Percentiles rank a stretch among this genome's conserved stretches.
Conservation (phyloP, 2,797 vertebrate genomes). For the Anolis apletophallus region DNA sequence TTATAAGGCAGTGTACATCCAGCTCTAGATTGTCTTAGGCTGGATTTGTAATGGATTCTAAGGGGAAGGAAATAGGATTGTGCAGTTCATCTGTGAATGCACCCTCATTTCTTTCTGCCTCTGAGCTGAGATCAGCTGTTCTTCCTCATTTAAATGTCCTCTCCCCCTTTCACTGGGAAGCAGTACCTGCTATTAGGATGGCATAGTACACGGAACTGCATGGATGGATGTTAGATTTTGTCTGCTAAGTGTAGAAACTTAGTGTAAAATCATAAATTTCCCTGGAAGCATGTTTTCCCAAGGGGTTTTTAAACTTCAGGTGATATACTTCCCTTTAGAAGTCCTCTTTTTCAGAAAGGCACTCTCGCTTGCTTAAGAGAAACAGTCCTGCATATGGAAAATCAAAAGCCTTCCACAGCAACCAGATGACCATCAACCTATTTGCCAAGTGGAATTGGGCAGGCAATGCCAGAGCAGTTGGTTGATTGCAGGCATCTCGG, state of each 20-base stretch:
- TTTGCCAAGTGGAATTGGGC: constrained; percentile 36
- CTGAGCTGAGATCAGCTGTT: too few species aligned
- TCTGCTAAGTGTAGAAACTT: too few species aligned
- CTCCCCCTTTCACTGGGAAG: too few species aligned
- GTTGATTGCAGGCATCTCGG: constrained; percentile 49
- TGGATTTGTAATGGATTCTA: too few species aligned
- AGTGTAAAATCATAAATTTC: neutral
- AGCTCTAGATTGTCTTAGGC: too few species aligned
- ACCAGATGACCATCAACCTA: neutral
- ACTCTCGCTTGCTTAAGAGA: neutral
- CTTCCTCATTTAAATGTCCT: too few species aligned
- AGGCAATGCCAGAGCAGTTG: constrained; percentile 41
- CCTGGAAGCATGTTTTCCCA: neutral
- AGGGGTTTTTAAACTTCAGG: neutral
- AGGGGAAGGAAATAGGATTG: too few species aligned
- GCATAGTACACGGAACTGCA: neutral
- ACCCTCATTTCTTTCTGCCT: too few species aligned
- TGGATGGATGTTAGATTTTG: neutral
- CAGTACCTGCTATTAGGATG: too few species aligned
- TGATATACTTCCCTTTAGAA: neutral
- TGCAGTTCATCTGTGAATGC: too few species aligned
- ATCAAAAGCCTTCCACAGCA: constrained; percentile 29
- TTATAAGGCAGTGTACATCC: too few species aligned
- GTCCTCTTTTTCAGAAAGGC: neutral
- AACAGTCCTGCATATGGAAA: neutral